Evolutionary conservation across 2,888 invertebrate genomes (phyloP), one percentile per base, ranked within the genome.

Genomic region (Pseudanteris insignis): DNA sequence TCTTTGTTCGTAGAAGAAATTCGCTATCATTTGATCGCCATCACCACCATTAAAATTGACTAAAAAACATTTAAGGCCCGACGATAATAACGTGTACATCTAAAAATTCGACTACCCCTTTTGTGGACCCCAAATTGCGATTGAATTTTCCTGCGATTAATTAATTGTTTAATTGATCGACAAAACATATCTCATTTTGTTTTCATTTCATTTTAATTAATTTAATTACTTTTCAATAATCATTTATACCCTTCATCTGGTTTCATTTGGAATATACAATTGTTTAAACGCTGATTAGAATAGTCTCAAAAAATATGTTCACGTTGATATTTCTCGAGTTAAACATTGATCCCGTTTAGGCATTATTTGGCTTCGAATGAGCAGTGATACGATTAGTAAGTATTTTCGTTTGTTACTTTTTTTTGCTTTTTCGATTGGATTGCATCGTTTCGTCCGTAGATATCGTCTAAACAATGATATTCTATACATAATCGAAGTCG

Each of bases 251-350:
- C 37, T 8, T 5, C 13, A 6, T 28, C n/a, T 14, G 4, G 18
- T 32, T 26, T 25, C 32, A 41, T 43, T 18, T 40, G 28, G 24
- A 25, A 47, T 54, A 43, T 43, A 60, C 41, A 51, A 47, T 41
- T 34, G 34, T 38, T 50, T 26, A 51, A 48, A 44, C 54, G 64
- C 48, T 59, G 65, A 63, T 72, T 71, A 72, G 70, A 75, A 75
- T 72, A 74, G 69, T 70, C 48, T 76, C 74, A 73, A 76, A 76
- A 76, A 76, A 76, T 76, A 76, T 76, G 74, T 75, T 73, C 69
- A 69, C 70, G 69, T 71, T 74, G 74, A 76, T 76, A 75, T 51
- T 75, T 68, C 66, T 68, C 67, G 68, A 70, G 68, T 70, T 69
- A 25, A 43, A 71, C 70, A 71, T 75, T 76, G 76, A 73, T 76